Evolutionary conservation across 2,797 vertebrate genomes (phyloP).

Genomic region (Sciurus vulgaris): DNA sequence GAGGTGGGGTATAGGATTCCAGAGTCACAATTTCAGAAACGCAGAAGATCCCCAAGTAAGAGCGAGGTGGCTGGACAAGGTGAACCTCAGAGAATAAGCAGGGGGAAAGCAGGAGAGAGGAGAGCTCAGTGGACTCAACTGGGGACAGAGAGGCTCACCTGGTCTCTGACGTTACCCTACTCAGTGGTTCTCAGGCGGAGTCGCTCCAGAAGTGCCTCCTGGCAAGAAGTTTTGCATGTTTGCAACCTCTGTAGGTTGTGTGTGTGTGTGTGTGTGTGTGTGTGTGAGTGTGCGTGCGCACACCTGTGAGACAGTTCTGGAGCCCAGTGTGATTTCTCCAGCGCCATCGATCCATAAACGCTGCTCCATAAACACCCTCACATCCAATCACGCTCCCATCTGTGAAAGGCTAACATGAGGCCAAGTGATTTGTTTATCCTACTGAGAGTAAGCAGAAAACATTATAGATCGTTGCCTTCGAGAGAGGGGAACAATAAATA

Average conservation of each 20-base stretch:
- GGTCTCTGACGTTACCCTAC: background rate
- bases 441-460: constrained; percentile 61
- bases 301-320: constrained; percentile 57
- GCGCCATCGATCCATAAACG: constrained; percentile 55
- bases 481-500: constrained; percentile 68
- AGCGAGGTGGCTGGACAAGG: background rate
- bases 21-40: background rate
- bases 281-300: background rate
- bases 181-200: background rate
- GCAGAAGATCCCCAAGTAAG: background rate
- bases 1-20: background rate
- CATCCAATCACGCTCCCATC: constrained; percentile 74
- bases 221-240: constrained; percentile 35
- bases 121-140: background rate
- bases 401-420: constrained; percentile 74
- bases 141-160: accelerated
- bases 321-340: constrained; percentile 67
- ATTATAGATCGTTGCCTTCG: constrained; percentile 56
- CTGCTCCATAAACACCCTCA: constrained; percentile 76
- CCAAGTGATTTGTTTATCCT: constrained; percentile 73
- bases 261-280: background rate
- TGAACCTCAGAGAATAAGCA: background rate
- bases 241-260: constrained; percentile 9
- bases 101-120: background rate
- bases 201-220: background rate